Conservation (phyloP, 2,797 vertebrate genomes). For the Rhinichthys osculus region DNA sequence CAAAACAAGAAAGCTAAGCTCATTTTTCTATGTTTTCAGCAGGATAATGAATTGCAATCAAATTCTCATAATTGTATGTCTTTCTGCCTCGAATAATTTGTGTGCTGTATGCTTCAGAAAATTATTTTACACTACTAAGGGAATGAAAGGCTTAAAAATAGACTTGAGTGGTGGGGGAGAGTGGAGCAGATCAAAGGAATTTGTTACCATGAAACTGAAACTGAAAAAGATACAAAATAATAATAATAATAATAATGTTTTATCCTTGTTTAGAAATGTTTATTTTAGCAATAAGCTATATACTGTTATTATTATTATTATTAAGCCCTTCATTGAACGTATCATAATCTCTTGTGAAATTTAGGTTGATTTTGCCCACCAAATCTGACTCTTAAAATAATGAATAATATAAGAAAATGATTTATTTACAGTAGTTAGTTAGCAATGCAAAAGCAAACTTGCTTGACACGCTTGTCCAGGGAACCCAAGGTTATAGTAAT, state of each 20-base stretch:
- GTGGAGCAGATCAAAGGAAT: slow-evolving; percentile 2
- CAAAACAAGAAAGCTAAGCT: not conserved
- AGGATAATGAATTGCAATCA: slow-evolving; percentile 1
- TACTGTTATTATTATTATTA: not conserved
- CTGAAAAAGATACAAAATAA: not conserved
- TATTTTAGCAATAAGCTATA: not conserved
- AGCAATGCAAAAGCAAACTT: not conserved
- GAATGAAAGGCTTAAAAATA: not conserved
- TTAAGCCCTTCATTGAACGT: too few relatives aligned
- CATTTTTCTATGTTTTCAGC: not conserved
- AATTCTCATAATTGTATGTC: not conserved
- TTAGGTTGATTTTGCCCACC: not conserved
- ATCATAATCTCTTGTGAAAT: not conserved
- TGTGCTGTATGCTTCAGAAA: slow-evolving; percentile 10
- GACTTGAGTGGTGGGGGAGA: not conserved
- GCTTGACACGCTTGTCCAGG: not conserved
- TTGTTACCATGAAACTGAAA: not conserved
- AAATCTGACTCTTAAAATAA: not conserved
- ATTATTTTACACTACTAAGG: not conserved
- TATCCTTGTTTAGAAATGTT: not conserved
- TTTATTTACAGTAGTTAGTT: not conserved
- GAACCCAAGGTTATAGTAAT: not conserved
- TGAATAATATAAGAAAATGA: not conserved
- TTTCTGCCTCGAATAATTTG: not conserved
- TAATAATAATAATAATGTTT: not conserved